phyloP scores from a whole-genome alignment of 2,113 vertebrate genomes.

The Amazona vittata region DNA sequence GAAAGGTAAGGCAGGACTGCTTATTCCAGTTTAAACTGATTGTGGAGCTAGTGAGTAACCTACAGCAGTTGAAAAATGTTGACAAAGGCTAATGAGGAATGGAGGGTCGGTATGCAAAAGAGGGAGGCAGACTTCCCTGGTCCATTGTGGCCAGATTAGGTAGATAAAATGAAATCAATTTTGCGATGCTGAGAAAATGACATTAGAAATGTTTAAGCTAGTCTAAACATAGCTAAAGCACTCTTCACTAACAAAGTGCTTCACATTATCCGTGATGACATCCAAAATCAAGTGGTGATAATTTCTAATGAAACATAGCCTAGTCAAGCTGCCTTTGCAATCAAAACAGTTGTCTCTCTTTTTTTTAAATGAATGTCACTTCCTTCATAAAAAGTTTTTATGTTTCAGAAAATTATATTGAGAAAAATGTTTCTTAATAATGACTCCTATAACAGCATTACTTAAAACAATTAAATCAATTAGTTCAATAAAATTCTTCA shows the following conservation, averaged over 20 bases:
- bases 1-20: slow-evolving; percentile 2
- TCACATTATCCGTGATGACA: not conserved
- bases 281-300: not conserved
- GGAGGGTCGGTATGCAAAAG: not conserved
- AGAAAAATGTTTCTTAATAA: slow-evolving; percentile 20
- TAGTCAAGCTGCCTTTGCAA: not conserved
- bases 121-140: not conserved
- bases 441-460: not conserved
- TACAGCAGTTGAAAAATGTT: not conserved
- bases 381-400: not conserved
- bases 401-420: slow-evolving; percentile 30
- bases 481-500: slow-evolving; percentile 51
- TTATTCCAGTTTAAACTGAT: not conserved
- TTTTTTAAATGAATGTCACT: not conserved
- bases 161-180: not conserved
- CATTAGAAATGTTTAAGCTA: not conserved
- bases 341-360: not conserved
- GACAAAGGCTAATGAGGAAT: not conserved
- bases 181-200: not conserved
- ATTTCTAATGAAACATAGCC: not conserved
- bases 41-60: not conserved
- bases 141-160: not conserved
- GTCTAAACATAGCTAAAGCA: not conserved
- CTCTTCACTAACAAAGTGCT: not conserved
- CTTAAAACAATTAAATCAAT: slow-evolving; percentile 41